These are phyloP conservation scores for Galendromus occidentalis DNA, from an alignment of 1,140 invertebrate species.

Conservation along the genomic window DNA sequence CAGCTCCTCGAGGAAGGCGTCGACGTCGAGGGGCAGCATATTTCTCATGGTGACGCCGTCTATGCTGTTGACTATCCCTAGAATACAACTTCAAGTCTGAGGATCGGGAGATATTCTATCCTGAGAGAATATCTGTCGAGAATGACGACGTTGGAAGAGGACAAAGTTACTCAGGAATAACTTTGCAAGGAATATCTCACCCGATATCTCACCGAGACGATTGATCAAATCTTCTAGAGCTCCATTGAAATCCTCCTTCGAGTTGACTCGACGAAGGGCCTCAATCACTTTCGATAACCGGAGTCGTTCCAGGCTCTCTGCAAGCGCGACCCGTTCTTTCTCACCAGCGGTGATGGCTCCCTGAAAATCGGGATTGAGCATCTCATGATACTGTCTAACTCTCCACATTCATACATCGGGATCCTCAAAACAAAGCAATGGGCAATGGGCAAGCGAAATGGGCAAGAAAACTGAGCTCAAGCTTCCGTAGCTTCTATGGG, in stretches of 20 bases:
- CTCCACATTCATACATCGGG: no score
- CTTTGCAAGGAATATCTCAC: not conserved
- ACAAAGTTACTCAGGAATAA: not conserved
- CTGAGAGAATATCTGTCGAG: not conserved
- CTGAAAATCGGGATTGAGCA: no score
- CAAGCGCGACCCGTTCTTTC: not conserved
- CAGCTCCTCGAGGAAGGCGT: not conserved
- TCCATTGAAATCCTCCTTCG: not conserved
- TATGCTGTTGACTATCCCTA: not conserved
- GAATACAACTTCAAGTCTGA: not conserved
- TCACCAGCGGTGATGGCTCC: not conserved
- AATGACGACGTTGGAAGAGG: not conserved
- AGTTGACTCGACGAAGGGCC: not conserved
- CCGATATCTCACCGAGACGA: not conserved
- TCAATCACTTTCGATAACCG: not conserved
- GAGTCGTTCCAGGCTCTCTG: not conserved
- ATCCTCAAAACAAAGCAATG: no score
- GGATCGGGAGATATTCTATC: not conserved
- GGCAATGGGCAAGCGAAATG: no score
- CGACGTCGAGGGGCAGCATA: not conserved
- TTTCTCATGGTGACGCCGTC: not conserved
- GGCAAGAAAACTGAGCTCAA: no score
- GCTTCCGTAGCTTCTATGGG: no score
- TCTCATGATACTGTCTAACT: no score
- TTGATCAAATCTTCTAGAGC: not conserved